Evolutionary conservation across 2,797 vertebrate genomes (phyloP), one percentile per base, ranked within the genome.

Genomic region (Calcarius lapponicus): DNA sequence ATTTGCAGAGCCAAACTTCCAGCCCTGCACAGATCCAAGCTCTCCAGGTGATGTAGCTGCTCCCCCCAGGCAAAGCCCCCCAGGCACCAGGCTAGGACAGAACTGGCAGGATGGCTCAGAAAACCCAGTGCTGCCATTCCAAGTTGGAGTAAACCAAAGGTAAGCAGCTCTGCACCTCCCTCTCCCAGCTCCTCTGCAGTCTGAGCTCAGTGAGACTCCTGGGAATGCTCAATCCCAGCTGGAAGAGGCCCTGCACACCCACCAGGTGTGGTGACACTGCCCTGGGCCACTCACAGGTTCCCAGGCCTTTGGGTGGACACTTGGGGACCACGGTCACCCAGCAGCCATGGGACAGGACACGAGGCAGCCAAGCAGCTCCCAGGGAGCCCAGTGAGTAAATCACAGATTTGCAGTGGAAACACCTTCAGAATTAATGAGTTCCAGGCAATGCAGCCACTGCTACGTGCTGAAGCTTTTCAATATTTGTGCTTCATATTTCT

Each of bases 401-500:
- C 87, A 64, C 40, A 65, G 72, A 71, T 80, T 40, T 80, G 57
- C 86, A 88, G 82, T 65, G 92, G 91, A 79, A 96, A 66, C 73
- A 85, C 32, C 75, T 82, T 25, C 65, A 67, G 85, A 80, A 83
- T 87, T 67, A 81, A 28, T 11, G 40, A 56, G 75, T 34, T 47
- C 43, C 71, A 50, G 79, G 86, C 72, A 72, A 36, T 0, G 24
- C 72, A 80, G 26, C 14, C 38, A 56, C 79, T 36, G 69, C 43
- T 61, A 57, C 24, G 1, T 24, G 57, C 31, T 60, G 70, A 66
- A 86, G 65, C 65, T 60, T 81, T 70, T 54, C 87, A 91, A 21
- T 84, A 87, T 94, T 96, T 91, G 72, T 65, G 70, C 79, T 95
- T 85, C 62, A 2, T 78, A 86, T 48, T 87, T 91, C 88, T 93